Evolutionary conservation across 1,140 invertebrate species (phyloP).

Genomic region (Macrostomum lignano): DNA sequence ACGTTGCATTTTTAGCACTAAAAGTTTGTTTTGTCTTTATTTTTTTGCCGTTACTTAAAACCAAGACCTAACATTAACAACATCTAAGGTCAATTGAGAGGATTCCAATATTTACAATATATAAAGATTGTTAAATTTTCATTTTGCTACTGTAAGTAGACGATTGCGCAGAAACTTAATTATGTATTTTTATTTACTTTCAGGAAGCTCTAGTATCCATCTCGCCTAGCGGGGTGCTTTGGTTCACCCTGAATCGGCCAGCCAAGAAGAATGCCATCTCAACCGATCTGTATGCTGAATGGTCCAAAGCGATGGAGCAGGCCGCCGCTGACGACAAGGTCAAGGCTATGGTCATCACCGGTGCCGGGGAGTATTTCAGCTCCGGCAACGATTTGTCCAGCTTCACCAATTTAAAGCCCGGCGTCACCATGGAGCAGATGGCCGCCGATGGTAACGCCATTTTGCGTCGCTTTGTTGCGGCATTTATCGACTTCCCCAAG

Average conservation of each 20-base stretch:
- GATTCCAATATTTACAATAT: no score
- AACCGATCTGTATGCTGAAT: constrained; percentile 37
- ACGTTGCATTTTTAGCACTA: no score
- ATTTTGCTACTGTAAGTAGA: no score
- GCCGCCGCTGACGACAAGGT: constrained; percentile 37
- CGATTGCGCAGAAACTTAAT: no score
- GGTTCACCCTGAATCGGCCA: constrained; percentile 36
- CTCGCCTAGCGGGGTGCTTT: constrained; percentile 33
- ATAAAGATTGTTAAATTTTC: no score
- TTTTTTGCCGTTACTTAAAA: no score
- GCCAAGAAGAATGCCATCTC: constrained; percentile 48
- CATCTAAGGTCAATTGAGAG: no score
- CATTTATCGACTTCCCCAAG: constrained; percentile 61
- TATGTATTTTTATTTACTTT: no score
- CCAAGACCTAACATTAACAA: no score
- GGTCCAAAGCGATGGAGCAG: constrained; percentile 37
- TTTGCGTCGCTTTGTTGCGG: constrained; percentile 37
- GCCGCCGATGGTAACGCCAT: constrained; percentile 3
- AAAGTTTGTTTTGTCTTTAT: no score
- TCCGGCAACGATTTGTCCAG: constrained; percentile 57
- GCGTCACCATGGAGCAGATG: constrained; percentile 6
- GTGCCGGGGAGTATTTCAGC: constrained; percentile 44
- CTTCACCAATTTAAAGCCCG: constrained; percentile 23
- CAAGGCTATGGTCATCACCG: constrained; percentile 40
- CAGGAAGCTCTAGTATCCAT: no score